Evolutionary conservation across 2,888 invertebrate species (phyloP), one percentile per base, ranked within the genome.

Genomic region (Tetropium fuscum): DNA sequence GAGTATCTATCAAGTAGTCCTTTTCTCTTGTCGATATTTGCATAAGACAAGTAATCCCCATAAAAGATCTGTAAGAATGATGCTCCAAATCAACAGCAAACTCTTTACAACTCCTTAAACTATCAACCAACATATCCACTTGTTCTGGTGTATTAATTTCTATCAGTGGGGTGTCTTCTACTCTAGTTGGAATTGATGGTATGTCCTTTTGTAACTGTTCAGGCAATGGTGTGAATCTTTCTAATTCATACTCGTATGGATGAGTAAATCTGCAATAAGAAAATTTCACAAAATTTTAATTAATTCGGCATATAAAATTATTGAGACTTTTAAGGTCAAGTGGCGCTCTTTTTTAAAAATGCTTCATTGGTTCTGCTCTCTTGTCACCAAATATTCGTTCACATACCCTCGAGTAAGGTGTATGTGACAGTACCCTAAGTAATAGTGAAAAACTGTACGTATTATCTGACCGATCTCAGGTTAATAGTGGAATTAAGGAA

Each of bases 41-140:
- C 81, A 99, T 90, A 1, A 99, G 84, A 79, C 98, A 99, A 0
- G 98, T 96, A 53, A 98, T 89, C 0, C 98, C 99, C 84, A 93
- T 92, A 79, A 93, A 99, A 0, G 92, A 90, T 58, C 98, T 86
- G 77, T 95, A 97, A 0, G 92, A 91, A 80, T 99, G 97, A 81
- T 97, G 96, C 84, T 94, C 94, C 45, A 98, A 84, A 84, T 98
- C 98, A 0, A 98, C 87, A 0, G 96, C 95, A 49, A 98, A 86
- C 77, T 92, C 92, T 1, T 83, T 81, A n/a, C 88, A 87, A 1
- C 81, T 81, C 34, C 84, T 83, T 58, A 99, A 82, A 62, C 91
- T 90, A 0, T 86, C 79, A 1, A 93, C 74, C 36, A 97, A 82
- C 1, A 83, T 80, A 40, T 88, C 81, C 1, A 98, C 76, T 53